Base-by-base conservation (phyloP, 2,888 invertebrate genomes). In the Allolobophora icterica region DNA sequence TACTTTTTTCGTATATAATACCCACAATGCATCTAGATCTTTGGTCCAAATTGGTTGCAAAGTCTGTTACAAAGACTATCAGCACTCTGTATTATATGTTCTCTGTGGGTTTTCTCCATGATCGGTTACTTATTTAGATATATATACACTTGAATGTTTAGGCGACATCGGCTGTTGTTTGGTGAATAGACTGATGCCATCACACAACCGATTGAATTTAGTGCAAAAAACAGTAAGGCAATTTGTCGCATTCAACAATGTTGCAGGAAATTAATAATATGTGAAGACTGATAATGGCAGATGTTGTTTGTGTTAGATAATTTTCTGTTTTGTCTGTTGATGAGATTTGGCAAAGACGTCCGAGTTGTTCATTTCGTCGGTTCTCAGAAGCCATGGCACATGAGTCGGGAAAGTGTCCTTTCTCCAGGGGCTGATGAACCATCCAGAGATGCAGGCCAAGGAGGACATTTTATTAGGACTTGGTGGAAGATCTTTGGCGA, bases 311-410 rank as follows among this genome's bases (percentile, higher is more conserved):
- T n/a, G 71, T 71, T 71, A 30, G 71, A 71, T 71, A 30, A 71
- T 71, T 71, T 52, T 52, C 52, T 52, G 52, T 52, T 13, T 71
- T 71, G 71, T n/a, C 30, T n/a, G 8, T 52, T n/a, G 15, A 71
- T 83, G 95, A 99, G 99, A 95, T 99, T 97, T 96, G 98, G 98
- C 92, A 97, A 97, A 93, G 96, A 97, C 94, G 97, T 98, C 90
- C 99, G 98, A 96, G 98, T 99, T 94, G 97, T 99, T 93, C 99
- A 99, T 96, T 99, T 99, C 95, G 98, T 99, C 94, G 99, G 99
- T 91, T 96, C 97, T 90, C 96, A 97, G 91, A 99, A 99, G 95
- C 99, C 99, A 21, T 99, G 99, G 99, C 94, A 95, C 91, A 94
- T 95, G 91, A 92, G 93, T 11, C 98, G 97, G 95, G 97, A 98